A percentile compares a stretch with the other conserved stretches of the same genome.
Conservation (phyloP, 2,888 invertebrate species). For the Octodonta nipae region DNA sequence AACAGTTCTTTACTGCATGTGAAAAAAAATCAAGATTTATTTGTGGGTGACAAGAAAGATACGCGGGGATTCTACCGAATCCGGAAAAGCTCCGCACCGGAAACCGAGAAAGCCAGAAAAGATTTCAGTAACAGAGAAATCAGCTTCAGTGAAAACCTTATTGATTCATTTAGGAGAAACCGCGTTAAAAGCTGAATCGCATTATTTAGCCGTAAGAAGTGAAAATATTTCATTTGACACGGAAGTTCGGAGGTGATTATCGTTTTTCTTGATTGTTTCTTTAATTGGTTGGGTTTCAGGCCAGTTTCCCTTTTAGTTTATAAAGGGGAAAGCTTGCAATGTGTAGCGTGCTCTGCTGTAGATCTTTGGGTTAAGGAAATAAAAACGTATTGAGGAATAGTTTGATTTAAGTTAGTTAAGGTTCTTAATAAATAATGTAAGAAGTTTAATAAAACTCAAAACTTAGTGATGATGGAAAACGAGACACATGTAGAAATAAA, state of each 20-base stretch:
- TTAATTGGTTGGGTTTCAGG: no score
- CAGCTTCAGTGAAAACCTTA: background rate
- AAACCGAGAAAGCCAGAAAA: background rate
- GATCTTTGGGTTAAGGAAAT: no score
- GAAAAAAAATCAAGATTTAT: constrained; percentile 2
- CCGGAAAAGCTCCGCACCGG: constrained; percentile 1
- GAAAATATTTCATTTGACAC: background rate
- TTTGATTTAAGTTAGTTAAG: no score
- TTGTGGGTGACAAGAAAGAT: background rate
- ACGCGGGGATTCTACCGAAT: constrained; percentile 1
- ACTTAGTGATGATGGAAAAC: background rate
- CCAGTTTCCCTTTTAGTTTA: no score
- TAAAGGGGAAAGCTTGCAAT: no score
- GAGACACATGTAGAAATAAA: background rate
- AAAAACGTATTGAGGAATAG: no score
- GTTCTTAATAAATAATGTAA: background rate
- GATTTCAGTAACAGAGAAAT: constrained; percentile 1
- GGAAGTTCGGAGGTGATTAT: no score
- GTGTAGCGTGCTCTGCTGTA: no score
- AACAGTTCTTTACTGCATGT: background rate
- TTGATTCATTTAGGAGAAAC: no score
- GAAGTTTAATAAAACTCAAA: background rate
- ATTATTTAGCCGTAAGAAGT: background rate
- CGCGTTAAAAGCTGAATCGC: no score
- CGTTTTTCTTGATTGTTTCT: no score